Base-by-base conservation (phyloP, 1,140 invertebrate genomes). In the Euura lappo region DNA sequence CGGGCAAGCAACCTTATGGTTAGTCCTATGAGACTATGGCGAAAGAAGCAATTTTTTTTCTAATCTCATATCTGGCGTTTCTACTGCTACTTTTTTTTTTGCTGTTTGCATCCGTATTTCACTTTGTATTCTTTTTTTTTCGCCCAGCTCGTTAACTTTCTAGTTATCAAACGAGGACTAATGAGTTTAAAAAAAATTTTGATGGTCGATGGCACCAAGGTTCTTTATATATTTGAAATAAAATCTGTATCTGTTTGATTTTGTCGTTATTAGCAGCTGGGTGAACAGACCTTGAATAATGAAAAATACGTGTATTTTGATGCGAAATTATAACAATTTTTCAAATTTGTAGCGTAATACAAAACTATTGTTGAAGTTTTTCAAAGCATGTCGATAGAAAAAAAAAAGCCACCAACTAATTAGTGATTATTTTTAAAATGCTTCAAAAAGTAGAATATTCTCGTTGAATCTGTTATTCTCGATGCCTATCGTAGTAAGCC, bases 1-100 rank as follows among this genome's bases (percentile, higher is more conserved):
- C 94, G 73, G 94, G 94, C 80, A 94, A 94, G 87, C 95, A 96
- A 90, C 94, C 95, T 86, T 96, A 96, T 90, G 94, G 94, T 95
- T 83, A 88, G 82, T 78, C 44, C 71, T 66, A 84, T 70, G 76
- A 69, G 68, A 60, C 66, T 76, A 47, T 67, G 45, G 51, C 69
- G 46, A 65, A n/a, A 73, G 68, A 44, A 11, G 0, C n/a, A 72
- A 66, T 79, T 70, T 72, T 76, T 72, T 73, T 73, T 68, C 42
- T 68, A 8, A 13, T 68, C 44, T 42, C 66, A 68, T 68, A 64
- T 68, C 10, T 68, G 28, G 5, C 51, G 51, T 68, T 68, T 68
- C 66, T 68, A 68, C 8, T 68, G 66, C 42, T 60, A 60, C 28
- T 28, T 28, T 28, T 28, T 60, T 5, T 11, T 60, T 68, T 68